Conservation (phyloP, 1,140 invertebrate genomes). For the Adelges cooleyi region DNA sequence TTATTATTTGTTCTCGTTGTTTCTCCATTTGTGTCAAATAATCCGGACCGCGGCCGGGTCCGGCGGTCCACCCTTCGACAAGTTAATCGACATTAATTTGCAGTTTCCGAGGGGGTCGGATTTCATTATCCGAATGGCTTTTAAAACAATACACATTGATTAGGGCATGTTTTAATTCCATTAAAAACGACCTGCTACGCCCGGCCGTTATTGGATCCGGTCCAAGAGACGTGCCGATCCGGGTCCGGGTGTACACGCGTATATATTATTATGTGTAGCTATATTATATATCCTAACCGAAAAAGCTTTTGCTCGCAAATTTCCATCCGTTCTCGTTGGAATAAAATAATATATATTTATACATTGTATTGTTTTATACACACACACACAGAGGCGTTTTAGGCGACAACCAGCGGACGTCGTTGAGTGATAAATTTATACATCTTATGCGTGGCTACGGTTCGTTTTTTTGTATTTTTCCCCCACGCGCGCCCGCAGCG, state of each 20-base stretch:
- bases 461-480: too few species aligned
- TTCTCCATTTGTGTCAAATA: too few species aligned
- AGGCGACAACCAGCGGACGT: neutral
- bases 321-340: too few species aligned
- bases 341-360: too few species aligned
- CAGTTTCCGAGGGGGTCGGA: conserved; percentile 10
- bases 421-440: conserved; percentile 9
- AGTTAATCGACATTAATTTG: conserved; percentile 26
- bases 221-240: neutral
- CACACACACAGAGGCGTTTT: too few species aligned
- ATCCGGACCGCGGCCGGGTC: too few species aligned
- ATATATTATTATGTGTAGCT: too few species aligned
- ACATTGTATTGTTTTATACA: too few species aligned
- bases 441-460: neutral
- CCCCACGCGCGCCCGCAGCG: neutral
- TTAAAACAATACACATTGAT: conserved; percentile 26
- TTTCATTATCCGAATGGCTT: conserved; percentile 25
- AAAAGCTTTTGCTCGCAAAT: too few species aligned
- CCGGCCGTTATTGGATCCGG: neutral
- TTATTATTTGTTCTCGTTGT: too few species aligned
- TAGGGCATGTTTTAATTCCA: conserved; percentile 18
- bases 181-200: conserved; percentile 2
- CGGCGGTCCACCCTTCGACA: neutral
- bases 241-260: too few species aligned
- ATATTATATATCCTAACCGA: too few species aligned